These are phyloP conservation scores for Ormyrus thymus DNA, from an alignment of 2,888 invertebrate genomes.

Conservation along the genomic window DNA sequence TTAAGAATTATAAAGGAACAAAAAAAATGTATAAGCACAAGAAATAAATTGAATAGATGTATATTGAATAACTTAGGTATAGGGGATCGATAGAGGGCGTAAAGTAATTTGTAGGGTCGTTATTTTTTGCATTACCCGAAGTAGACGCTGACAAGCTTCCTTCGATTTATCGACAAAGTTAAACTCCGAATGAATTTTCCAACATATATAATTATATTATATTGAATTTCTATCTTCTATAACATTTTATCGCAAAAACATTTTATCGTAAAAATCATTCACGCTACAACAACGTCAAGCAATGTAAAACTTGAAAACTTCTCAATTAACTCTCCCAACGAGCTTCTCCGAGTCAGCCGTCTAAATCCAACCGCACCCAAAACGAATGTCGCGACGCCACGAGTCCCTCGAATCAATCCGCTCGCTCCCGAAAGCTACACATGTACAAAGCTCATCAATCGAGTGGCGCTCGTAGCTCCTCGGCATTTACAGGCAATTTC, in stretches of 20 bases:
- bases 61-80: not conserved
- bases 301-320: too few species aligned
- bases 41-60: conserved; percentile 1
- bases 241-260: too few species aligned
- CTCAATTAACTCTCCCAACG: too few species aligned
- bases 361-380: too few species aligned
- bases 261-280: too few species aligned
- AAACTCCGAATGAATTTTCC: conserved; percentile 32
- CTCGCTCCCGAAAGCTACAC: too few species aligned
- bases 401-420: not conserved
- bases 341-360: too few species aligned
- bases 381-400: not conserved
- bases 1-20: not conserved
- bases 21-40: not conserved
- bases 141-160: conserved; percentile 15
- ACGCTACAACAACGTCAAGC: too few species aligned
- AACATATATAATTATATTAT: conserved; percentile 10
- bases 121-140: conserved; percentile 12
- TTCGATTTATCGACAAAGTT: conserved; percentile 39
- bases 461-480: not conserved
- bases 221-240: not conserved
- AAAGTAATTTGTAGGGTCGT: conserved; percentile 15
- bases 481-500: conserved; percentile 42
- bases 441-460: too few species aligned
- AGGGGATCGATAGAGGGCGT: not conserved